These are phyloP conservation scores for Glaucomys volans DNA, from an alignment of 2,113 vertebrate species.

Conservation along the genomic window DNA sequence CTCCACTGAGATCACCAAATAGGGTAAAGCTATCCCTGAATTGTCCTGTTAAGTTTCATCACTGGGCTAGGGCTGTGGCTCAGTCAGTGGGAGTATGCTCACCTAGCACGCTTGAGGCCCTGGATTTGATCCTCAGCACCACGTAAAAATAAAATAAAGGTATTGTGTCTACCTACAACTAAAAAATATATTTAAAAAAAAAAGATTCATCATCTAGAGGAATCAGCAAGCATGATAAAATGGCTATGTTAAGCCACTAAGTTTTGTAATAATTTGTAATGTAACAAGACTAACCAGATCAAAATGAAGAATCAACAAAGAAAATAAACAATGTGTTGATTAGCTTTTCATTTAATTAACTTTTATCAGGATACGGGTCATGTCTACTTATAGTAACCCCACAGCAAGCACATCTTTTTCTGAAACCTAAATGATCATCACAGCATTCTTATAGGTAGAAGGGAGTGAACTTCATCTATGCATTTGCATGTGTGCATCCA, in stretches of 20 bases:
- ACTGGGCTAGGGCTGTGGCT: neutral
- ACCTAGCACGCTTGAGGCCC: no score
- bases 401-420: neutral
- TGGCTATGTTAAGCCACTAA: neutral
- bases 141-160: no score
- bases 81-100: no score
- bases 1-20: neutral
- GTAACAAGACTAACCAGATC: neutral
- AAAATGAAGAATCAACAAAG: conserved; percentile 40
- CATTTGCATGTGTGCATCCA: neutral
- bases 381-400: neutral
- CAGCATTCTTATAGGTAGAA: neutral
- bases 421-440: neutral
- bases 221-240: neutral
- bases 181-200: no score
- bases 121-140: no score
- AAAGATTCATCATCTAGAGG: neutral
- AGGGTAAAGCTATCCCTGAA: neutral
- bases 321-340: neutral
- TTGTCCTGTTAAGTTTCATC: neutral
- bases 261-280: neutral
- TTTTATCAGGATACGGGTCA: neutral
- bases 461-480: neutral
- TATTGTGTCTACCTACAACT: no score
- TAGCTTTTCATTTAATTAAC: conserved; percentile 4